These are phyloP conservation scores for Sapajus apella DNA, from an alignment of 2,113 vertebrate species.

Conservation along the genomic window DNA sequence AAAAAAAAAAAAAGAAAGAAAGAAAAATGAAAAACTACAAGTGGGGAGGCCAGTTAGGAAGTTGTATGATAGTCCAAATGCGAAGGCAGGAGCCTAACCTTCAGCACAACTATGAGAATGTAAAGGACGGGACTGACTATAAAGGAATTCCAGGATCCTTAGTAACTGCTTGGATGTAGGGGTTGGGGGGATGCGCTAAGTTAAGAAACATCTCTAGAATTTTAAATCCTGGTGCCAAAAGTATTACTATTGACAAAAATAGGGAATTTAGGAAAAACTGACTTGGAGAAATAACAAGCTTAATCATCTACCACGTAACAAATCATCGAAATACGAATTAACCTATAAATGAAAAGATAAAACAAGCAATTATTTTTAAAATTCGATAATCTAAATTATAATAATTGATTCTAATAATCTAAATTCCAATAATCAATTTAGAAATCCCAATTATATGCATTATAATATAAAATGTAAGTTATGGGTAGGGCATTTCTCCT, in stretches of 20 bases:
- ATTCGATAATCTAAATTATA: too few species aligned
- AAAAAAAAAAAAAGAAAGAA: too few species aligned
- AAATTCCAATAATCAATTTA: conserved; percentile 40
- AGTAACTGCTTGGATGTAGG: neutral
- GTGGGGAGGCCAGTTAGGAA: neutral
- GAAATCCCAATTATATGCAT: conserved; percentile 61
- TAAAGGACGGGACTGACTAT: neutral
- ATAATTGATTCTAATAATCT: too few species aligned
- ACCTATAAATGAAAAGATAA: conserved; percentile 55
- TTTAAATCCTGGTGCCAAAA: neutral
- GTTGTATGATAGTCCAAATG: neutral
- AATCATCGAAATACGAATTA: conserved; percentile 5
- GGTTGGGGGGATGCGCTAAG: fast-evolving
- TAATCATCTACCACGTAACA: conserved; percentile 43
- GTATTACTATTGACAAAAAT: neutral
- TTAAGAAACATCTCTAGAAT: neutral
- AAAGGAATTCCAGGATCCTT: neutral
- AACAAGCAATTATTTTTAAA: neutral
- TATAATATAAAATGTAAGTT: conserved; percentile 56
- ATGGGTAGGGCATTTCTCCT: conserved; percentile 52
- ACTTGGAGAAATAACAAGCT: neutral
- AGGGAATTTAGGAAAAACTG: conserved; percentile 1
- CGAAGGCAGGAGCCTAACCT: neutral
- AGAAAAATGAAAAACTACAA: neutral
- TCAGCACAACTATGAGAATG: neutral